A percentile compares a stretch with the other conserved stretches of the same genome.
phyloP scores from a whole-genome alignment of 2,888 invertebrate species.

The Aleiodes leptofemur region DNA sequence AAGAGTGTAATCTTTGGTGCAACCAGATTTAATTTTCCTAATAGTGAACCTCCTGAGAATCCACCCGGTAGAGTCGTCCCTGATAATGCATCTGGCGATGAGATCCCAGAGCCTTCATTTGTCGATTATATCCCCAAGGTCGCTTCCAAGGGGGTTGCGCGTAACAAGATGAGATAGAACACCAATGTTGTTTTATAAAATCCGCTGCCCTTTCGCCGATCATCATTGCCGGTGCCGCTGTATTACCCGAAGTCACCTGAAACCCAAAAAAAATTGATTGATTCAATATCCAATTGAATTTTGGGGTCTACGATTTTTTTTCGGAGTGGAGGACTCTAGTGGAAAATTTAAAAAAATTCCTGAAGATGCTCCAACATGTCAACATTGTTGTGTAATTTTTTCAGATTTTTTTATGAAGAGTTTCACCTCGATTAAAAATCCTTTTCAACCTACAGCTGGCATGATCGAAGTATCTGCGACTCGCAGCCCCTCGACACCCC shows the following conservation, averaged over 20 bases:
- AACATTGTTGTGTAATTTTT: too few relatives aligned
- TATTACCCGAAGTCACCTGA: slow-evolving; percentile 76
- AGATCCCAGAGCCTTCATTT: too few relatives aligned
- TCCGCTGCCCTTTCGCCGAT: slow-evolving; percentile 79
- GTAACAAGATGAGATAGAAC: too few relatives aligned
- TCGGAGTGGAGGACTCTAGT: neutral
- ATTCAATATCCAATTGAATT: neutral
- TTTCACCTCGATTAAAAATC: neutral
- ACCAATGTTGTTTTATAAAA: slow-evolving; percentile 77
- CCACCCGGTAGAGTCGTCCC: neutral
- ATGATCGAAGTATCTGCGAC: slow-evolving; percentile 81
- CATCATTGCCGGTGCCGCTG: slow-evolving; percentile 79
- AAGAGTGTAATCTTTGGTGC: slow-evolving; percentile 19
- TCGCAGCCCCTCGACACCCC: slow-evolving; percentile 79
- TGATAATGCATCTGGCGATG: slow-evolving; percentile 56
- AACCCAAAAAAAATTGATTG: neutral
- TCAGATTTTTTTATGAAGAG: too few relatives aligned
- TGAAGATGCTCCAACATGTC: neutral
- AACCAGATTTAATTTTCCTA: neutral
- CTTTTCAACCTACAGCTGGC: slow-evolving; percentile 75
- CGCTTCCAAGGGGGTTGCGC: too few relatives aligned
- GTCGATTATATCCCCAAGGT: too few relatives aligned
- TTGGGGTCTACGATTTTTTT: too few relatives aligned
- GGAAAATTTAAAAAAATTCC: neutral
- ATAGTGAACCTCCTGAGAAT: too few relatives aligned